Percentiles rank a stretch among this genome's conserved stretches.
phyloP scores from a whole-genome alignment of 2,797 vertebrate genomes.

The Varecia variegata region DNA sequence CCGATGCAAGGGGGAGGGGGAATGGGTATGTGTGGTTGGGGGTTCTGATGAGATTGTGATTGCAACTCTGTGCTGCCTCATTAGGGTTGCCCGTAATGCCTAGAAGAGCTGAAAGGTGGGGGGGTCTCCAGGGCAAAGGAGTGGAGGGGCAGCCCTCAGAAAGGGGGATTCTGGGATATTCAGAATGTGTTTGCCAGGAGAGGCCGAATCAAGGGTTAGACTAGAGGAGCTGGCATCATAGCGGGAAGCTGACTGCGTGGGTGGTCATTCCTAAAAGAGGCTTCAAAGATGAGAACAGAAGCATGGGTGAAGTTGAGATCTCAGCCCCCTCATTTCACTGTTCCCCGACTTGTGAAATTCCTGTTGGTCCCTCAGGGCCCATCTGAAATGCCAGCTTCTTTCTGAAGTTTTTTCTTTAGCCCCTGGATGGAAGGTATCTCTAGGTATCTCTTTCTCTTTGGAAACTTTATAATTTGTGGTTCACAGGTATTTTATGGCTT shows the following conservation, averaged over 20 bases:
- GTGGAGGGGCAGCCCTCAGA: not conserved
- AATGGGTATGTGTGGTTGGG: not conserved
- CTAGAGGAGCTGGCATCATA: not conserved
- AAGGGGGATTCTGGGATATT: not conserved
- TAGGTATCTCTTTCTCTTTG: not conserved
- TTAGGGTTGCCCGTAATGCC: not conserved
- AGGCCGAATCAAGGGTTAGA: not conserved
- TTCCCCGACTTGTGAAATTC: not conserved
- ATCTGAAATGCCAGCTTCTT: conserved; percentile 5
- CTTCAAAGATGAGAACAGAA: not conserved
- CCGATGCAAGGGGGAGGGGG: not conserved
- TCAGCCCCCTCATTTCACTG: not conserved
- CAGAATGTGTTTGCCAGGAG: not conserved
- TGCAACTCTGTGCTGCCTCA: not conserved
- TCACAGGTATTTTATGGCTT: not conserved
- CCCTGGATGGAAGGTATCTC: not conserved
- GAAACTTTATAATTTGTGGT: not conserved
- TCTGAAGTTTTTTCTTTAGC: not conserved
- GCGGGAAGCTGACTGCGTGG: not conserved
- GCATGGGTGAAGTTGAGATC: not conserved
- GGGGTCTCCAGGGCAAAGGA: not conserved
- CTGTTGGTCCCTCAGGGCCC: not conserved
- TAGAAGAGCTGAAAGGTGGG: not conserved
- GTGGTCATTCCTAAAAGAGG: not conserved
- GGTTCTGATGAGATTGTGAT: not conserved